phyloP scores from a whole-genome alignment of 2,888 invertebrate species.

The Sialis lutaria region DNA sequence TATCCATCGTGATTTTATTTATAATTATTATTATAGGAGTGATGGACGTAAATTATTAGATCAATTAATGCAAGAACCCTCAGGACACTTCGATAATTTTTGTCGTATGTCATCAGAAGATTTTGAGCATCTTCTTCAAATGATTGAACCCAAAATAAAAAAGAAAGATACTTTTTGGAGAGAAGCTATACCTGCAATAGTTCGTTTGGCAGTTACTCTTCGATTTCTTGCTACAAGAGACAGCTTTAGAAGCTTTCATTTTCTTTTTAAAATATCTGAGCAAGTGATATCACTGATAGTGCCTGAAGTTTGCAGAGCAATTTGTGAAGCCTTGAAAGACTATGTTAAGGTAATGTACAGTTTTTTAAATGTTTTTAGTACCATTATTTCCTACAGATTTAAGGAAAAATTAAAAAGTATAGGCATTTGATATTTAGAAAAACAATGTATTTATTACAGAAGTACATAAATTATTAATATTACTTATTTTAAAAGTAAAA shows the following conservation, averaged over 20 bases:
- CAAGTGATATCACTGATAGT: not conserved
- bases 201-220: conserved; percentile 12
- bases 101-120: conserved; percentile 14
- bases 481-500: no score
- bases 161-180: conserved; percentile 15
- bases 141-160: conserved; percentile 15
- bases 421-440: no score
- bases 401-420: no score
- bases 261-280: conserved; percentile 6
- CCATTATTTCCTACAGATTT: no score
- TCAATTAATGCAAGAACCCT: conserved; percentile 10
- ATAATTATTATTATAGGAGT: not conserved
- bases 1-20: not conserved
- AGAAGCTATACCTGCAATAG: conserved; percentile 13
- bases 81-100: conserved; percentile 16
- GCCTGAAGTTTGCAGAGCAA: not conserved
- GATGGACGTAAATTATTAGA: not conserved
- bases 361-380: no score
- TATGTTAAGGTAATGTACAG: no score
- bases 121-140: conserved; percentile 15
- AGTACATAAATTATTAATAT: no score
- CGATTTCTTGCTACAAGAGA: conserved; percentile 7
- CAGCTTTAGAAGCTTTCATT: conserved; percentile 6
- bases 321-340: no score
- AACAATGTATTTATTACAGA: no score